Evolutionary conservation across 2,113 vertebrate genomes (phyloP).

Genomic region (Tupaia tana): DNA sequence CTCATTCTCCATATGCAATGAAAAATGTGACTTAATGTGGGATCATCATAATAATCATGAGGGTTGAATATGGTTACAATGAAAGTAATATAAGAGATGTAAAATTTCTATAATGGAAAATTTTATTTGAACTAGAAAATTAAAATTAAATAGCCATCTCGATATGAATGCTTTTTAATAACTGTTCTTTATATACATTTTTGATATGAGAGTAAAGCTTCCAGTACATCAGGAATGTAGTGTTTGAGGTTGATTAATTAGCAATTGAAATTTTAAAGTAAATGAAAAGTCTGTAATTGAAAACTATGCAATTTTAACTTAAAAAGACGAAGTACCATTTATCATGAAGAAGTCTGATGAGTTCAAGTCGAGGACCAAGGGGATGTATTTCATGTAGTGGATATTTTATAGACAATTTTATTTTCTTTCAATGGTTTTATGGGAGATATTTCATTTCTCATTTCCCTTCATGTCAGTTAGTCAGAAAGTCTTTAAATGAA

Average conservation of each 20-base stretch:
- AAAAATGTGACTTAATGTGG: background rate
- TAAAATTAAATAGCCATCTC: constrained; percentile 2
- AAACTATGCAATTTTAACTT: constrained; percentile 38
- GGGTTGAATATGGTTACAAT: background rate
- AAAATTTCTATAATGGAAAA: constrained; percentile 7
- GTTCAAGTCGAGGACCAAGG: background rate
- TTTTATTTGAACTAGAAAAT: constrained; percentile 16
- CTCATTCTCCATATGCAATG: background rate
- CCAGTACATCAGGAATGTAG: background rate
- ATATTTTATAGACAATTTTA: constrained; percentile 74
- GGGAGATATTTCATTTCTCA: constrained; percentile 71
- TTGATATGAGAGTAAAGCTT: background rate
- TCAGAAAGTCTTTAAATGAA: constrained; percentile 65
- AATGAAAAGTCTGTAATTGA: constrained; percentile 53
- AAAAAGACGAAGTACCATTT: background rate
- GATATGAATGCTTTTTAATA: background rate
- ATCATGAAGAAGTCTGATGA: constrained; percentile 9
- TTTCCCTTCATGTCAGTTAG: constrained; percentile 52
- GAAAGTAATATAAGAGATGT: background rate
- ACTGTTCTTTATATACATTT: background rate
- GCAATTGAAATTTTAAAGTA: constrained; percentile 52
- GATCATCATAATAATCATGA: accelerated
- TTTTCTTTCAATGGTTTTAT: constrained; percentile 71
- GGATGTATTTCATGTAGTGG: constrained; percentile 57
- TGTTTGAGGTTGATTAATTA: constrained; percentile 45